Conservation (phyloP, 2,113 vertebrate genomes). For the Chrysochloris asiatica region DNA sequence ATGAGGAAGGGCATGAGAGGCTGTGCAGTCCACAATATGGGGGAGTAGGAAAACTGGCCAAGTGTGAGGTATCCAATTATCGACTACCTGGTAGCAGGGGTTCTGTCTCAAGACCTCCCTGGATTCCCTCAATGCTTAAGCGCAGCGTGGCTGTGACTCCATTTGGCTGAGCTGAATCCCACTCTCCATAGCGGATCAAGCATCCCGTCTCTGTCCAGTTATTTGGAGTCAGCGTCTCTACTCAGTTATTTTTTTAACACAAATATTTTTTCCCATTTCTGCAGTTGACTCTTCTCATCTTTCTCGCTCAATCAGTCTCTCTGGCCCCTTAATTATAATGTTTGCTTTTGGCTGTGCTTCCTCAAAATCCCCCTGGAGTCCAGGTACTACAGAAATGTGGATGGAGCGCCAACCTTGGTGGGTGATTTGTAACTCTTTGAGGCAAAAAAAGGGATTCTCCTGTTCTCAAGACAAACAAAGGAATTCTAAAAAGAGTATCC, state of each 20-base stretch:
- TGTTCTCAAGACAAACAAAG: background rate
- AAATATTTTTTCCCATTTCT: background rate
- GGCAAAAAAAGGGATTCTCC: background rate
- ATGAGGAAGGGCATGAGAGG: too few relatives aligned
- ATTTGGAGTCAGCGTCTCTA: background rate
- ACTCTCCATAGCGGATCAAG: fast-evolving
- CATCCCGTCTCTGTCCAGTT: too few relatives aligned
- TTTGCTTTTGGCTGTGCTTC: background rate
- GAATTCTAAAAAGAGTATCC: background rate
- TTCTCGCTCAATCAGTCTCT: background rate
- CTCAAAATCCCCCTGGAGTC: background rate
- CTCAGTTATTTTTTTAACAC: too few relatives aligned
- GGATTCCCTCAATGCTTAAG: background rate
- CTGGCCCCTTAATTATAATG: background rate
- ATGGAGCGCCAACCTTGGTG: fast-evolving
- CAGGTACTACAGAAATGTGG: background rate
- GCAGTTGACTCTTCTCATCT: background rate
- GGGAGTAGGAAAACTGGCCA: background rate
- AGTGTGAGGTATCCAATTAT: background rate
- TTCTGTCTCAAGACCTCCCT: background rate
- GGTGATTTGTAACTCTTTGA: background rate
- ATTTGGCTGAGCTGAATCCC: background rate
- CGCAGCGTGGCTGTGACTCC: background rate
- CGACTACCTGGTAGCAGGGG: background rate
- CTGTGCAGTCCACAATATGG: background rate